phyloP scores from a whole-genome alignment of 2,113 vertebrate genomes.

The Australoheros scitulus region DNA sequence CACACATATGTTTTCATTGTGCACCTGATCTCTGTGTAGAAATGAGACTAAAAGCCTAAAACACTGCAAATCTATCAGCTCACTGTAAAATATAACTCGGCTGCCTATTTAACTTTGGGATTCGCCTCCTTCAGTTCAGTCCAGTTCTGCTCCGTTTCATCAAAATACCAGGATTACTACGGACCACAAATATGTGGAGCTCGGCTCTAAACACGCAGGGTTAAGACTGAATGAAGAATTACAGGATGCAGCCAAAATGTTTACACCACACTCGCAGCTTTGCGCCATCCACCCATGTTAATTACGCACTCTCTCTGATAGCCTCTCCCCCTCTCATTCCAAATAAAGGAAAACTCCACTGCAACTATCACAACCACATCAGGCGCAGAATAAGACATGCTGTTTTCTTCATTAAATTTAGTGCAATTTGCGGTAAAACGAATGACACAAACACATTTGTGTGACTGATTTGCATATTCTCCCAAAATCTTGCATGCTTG shows the following conservation, averaged over 20 bases:
- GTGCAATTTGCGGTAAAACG: not conserved
- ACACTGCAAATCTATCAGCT: not conserved
- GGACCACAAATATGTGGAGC: not conserved
- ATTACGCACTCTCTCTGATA: not conserved
- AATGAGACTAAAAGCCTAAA: not conserved
- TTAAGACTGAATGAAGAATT: not conserved
- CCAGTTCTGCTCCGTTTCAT: not conserved
- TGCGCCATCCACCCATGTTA: not conserved
- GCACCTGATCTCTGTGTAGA: not conserved
- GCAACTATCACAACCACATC: not conserved
- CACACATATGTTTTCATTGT: too few species aligned
- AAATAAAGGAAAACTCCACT: not conserved
- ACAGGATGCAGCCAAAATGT: not conserved
- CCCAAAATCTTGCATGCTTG: too few species aligned
- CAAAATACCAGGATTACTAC: not conserved
- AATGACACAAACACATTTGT: not conserved
- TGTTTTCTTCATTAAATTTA: not conserved
- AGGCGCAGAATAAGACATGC: not conserved
- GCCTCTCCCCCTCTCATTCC: too few species aligned
- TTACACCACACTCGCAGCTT: not conserved
- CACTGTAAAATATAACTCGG: not conserved
- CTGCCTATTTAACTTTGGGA: not conserved
- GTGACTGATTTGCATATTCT: too few species aligned
- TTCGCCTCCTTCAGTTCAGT: not conserved
- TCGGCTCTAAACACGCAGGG: not conserved